phyloP scores from a whole-genome alignment of 2,797 vertebrate species.

The Catamblyrhynchus diadema region DNA sequence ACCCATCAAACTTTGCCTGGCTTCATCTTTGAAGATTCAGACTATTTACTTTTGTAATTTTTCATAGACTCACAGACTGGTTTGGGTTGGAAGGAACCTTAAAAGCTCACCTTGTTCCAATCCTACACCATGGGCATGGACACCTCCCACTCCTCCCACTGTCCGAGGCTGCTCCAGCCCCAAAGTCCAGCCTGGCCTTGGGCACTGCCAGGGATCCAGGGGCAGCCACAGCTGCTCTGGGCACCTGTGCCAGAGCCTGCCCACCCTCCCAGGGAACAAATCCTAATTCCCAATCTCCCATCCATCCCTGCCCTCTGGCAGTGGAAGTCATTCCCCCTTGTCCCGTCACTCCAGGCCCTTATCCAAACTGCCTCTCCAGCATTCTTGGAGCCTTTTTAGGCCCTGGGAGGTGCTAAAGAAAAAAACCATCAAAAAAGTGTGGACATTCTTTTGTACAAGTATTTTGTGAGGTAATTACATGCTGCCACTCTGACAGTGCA shows the following conservation, averaged over 20 bases:
- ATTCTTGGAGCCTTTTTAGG: not conserved
- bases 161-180: not conserved
- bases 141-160: not conserved
- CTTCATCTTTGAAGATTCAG: not conserved
- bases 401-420: not conserved
- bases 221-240: not conserved
- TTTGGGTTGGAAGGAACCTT: not conserved
- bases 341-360: not conserved
- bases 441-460: not conserved
- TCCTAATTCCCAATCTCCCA: not conserved
- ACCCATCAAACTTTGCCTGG: not conserved
- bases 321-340: not conserved
- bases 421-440: fast-evolving
- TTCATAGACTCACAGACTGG: not conserved
- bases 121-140: not conserved
- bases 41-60: not conserved
- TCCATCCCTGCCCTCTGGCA: not conserved
- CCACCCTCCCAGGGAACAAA: not conserved
- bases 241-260: not conserved
- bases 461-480: not conserved
- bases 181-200: not conserved
- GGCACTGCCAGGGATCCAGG: not conserved
- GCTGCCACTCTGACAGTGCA: not conserved
- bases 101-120: not conserved
- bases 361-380: not conserved